Evolutionary conservation across 2,113 vertebrate species (phyloP).

Genomic region (Oryzias curvinotus): DNA sequence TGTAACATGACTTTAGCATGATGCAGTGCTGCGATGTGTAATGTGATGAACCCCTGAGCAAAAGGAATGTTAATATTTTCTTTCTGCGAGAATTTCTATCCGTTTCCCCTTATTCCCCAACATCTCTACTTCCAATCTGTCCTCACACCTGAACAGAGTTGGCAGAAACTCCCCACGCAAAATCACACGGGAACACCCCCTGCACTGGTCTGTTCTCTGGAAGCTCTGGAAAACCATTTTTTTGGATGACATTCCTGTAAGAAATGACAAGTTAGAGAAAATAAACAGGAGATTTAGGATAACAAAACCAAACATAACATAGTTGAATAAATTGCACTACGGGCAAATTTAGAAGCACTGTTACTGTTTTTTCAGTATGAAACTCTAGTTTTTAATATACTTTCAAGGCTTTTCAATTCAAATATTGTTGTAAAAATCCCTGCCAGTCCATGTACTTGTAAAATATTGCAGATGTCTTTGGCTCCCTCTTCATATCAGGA

Average conservation of each 20-base stretch:
- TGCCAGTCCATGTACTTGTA: constrained; percentile 71
- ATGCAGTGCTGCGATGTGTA: not conserved
- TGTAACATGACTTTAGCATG: not conserved
- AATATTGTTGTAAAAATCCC: too few species aligned
- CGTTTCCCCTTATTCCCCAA: constrained; percentile 2
- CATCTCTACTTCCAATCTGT: not conserved
- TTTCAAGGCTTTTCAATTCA: not conserved
- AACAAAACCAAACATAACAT: too few species aligned
- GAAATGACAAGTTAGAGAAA: not conserved
- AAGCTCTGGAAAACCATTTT: constrained; percentile 89
- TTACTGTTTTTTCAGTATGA: too few species aligned
- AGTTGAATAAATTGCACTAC: too few species aligned
- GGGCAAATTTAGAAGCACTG: too few species aligned
- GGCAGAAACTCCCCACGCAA: constrained; percentile 92
- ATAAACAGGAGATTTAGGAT: not conserved
- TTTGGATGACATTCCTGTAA: constrained; percentile 85
- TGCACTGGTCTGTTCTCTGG: constrained; percentile 85
- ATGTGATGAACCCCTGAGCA: not conserved
- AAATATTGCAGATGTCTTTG: constrained; percentile 92
- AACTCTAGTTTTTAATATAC: too few species aligned
- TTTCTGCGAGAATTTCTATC: not conserved
- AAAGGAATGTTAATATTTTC: constrained; percentile 33
- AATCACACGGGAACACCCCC: constrained; percentile 88
- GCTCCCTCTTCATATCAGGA: constrained; percentile 85
- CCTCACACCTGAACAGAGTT: constrained; percentile 86